A percentile compares a stretch with the other conserved stretches of the same genome.
Evolutionary conservation across 2,113 vertebrate genomes (phyloP).

Genomic region (Struthio camelus): DNA sequence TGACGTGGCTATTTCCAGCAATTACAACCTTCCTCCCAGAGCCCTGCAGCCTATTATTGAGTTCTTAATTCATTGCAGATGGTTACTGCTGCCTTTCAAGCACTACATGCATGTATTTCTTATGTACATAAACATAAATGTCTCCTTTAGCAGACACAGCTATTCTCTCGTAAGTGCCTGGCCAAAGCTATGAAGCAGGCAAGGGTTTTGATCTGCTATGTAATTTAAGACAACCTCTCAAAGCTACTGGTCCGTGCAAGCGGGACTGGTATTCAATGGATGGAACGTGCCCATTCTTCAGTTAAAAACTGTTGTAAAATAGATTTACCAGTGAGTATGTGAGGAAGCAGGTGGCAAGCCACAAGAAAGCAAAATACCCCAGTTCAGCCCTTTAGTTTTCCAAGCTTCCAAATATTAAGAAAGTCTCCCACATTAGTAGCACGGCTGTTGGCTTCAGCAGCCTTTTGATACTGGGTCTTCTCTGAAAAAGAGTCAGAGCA

Average conservation of each 20-base stretch:
- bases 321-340: not conserved
- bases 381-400: not conserved
- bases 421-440: not conserved
- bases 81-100: not conserved
- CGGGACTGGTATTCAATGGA: not conserved
- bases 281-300: rapidly evolving
- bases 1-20: not conserved
- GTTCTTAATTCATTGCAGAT: not conserved
- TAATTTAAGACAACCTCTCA: not conserved
- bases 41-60: not conserved
- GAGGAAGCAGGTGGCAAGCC: not conserved
- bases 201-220: not conserved
- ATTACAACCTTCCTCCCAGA: not conserved
- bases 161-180: not conserved
- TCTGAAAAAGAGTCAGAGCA: not conserved
- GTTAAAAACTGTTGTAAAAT: not conserved
- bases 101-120: not conserved
- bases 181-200: not conserved
- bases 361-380: not conserved
- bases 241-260: not conserved
- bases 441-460: not conserved
- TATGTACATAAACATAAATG: not conserved
- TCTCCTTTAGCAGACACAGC: not conserved
- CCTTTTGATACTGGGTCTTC: not conserved
- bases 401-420: not conserved